These are phyloP conservation scores for Todus mexicanus DNA, from an alignment of 2,797 vertebrate species.

Conservation along the genomic window DNA sequence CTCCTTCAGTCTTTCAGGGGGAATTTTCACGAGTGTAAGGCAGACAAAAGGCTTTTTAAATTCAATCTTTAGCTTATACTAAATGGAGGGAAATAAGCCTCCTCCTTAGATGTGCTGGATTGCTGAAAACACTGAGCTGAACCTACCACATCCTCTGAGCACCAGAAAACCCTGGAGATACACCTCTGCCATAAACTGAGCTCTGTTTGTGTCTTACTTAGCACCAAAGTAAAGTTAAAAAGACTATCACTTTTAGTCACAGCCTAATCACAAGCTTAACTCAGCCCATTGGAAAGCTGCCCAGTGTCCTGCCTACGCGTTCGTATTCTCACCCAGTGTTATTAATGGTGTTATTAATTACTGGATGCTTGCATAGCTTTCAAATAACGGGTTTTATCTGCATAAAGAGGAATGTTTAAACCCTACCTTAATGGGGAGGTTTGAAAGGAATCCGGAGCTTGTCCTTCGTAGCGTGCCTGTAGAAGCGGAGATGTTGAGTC, in stretches of 20 bases:
- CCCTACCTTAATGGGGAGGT: not conserved
- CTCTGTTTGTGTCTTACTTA: not conserved
- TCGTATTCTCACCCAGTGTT: not conserved
- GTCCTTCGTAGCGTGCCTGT: not conserved
- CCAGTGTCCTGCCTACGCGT: rapidly evolving
- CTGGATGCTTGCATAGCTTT: not conserved
- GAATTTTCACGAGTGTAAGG: not conserved
- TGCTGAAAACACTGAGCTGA: not conserved
- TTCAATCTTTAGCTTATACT: not conserved
- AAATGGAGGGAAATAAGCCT: not conserved
- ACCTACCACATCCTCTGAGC: not conserved
- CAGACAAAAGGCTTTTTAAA: not conserved
- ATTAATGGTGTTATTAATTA: rapidly evolving
- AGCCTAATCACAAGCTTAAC: not conserved
- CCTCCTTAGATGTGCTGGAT: rapidly evolving
- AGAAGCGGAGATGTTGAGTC: not conserved
- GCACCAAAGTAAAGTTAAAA: not conserved
- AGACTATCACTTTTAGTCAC: not conserved
- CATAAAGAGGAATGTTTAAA: not conserved
- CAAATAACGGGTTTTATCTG: not conserved
- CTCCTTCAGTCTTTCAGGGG: not conserved
- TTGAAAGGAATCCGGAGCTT: not conserved
- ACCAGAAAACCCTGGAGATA: not conserved
- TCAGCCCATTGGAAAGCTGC: not conserved
- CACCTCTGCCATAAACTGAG: not conserved